Percentiles rank a stretch among this genome's conserved stretches.
Conservation (phyloP, 2,888 invertebrate species). For the Epirrhoe alternata region DNA sequence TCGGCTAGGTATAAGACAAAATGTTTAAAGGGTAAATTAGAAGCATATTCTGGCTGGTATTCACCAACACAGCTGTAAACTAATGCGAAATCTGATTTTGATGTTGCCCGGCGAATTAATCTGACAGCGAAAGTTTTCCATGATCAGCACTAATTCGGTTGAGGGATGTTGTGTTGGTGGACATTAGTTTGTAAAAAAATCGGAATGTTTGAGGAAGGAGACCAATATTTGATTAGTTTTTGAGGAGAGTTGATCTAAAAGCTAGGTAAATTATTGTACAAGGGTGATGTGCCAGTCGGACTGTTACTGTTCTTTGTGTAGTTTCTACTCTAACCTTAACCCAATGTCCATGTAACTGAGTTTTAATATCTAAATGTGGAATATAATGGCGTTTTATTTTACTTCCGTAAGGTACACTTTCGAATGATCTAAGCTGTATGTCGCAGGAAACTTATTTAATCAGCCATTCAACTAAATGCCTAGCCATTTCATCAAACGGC, state of each 20-base stretch:
- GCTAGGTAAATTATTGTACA: neutral
- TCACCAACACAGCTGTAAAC: neutral
- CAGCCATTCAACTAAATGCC: no score
- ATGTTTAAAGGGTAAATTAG: slow-evolving; percentile 5
- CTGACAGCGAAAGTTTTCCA: neutral
- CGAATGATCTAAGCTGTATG: no score
- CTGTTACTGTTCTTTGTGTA: neutral
- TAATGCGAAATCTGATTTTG: neutral
- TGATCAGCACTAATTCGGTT: neutral
- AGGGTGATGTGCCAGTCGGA: neutral
- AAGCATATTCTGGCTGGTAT: neutral
- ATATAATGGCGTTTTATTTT: neutral
- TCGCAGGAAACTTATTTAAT: no score
- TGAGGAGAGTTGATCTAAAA: neutral
- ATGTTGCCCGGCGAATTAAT: neutral
- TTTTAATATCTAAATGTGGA: slow-evolving; percentile 1
- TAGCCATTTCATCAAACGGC: no score
- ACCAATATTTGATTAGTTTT: slow-evolving; percentile 12
- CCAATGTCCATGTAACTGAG: neutral
- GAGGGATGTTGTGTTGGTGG: neutral
- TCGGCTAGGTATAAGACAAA: slow-evolving; percentile 6
- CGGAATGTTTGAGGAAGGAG: neutral
- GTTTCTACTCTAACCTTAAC: neutral
- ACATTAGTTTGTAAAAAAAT: neutral
- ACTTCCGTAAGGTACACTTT: neutral